A percentile compares a stretch with the other conserved stretches of the same genome.
phyloP scores from a whole-genome alignment of 2,797 vertebrate species.

The Etheostoma perlongum region DNA sequence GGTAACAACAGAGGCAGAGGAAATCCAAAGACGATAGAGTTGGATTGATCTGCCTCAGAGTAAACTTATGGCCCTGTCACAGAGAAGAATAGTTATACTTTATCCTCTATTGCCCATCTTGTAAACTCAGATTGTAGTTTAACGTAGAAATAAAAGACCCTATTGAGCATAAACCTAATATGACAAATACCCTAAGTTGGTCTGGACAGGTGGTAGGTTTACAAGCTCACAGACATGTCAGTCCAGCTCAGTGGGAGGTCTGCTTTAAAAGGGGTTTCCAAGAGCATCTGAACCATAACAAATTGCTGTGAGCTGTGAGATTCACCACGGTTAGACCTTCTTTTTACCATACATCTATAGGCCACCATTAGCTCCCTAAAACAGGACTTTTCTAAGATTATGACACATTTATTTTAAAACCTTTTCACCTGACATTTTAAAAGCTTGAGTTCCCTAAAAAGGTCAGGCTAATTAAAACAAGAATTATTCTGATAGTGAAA shows the following conservation, averaged over 20 bases:
- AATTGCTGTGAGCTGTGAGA: slow-evolving; percentile 66
- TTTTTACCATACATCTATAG: slow-evolving; percentile 68
- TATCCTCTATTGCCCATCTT: slow-evolving; percentile 43
- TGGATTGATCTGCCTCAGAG: slow-evolving; percentile 72
- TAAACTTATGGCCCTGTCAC: slow-evolving; percentile 73
- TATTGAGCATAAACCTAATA: slow-evolving; percentile 22
- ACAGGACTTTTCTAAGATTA: slow-evolving; percentile 69
- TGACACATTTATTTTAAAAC: slow-evolving; percentile 76
- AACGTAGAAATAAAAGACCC: slow-evolving; percentile 39
- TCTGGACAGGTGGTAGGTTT: slow-evolving; percentile 25
- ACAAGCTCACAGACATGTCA: slow-evolving; percentile 36
- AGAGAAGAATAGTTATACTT: slow-evolving; percentile 54
- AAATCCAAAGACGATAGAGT: slow-evolving; percentile 70
- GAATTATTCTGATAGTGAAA: slow-evolving; percentile 65
- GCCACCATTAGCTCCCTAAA: slow-evolving; percentile 71
- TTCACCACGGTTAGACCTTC: slow-evolving; percentile 76
- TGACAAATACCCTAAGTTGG: slow-evolving; percentile 14
- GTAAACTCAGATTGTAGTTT: slow-evolving; percentile 50
- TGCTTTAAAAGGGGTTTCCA: slow-evolving; percentile 57
- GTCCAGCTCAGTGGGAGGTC: slow-evolving; percentile 35
- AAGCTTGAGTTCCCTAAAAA: slow-evolving; percentile 83
- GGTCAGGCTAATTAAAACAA: slow-evolving; percentile 82
- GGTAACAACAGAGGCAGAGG: slow-evolving; percentile 72
- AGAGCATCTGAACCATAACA: slow-evolving; percentile 65
- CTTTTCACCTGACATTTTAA: slow-evolving; percentile 82